These are phyloP conservation scores for Platyrinchus mystaceus DNA, from an alignment of 2,797 vertebrate genomes.

Conservation along the genomic window DNA sequence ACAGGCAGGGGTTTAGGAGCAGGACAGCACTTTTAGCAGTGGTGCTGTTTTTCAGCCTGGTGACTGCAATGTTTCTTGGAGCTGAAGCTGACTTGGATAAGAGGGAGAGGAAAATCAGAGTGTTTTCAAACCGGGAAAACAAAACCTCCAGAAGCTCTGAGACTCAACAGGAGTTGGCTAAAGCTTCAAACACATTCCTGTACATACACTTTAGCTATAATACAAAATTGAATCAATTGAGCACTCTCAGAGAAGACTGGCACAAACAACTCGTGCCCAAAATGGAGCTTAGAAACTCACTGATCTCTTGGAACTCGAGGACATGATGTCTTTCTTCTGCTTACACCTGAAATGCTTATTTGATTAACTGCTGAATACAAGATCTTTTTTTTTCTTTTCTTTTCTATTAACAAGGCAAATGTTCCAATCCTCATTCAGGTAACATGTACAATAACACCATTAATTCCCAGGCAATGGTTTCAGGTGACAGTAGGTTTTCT, in stretches of 20 bases:
- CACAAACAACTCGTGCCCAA: not conserved
- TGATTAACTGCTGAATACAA: not conserved
- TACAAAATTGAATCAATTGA: not conserved
- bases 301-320: not conserved
- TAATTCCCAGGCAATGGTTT: conserved; percentile 28
- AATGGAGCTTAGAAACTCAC: not conserved
- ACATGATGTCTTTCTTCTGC: not conserved
- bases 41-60: not conserved
- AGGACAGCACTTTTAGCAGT: not conserved
- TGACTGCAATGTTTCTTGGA: not conserved
- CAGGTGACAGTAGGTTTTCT: conserved; percentile 15
- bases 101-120: not conserved
- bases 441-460: not conserved
- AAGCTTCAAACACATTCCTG: not conserved
- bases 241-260: not conserved
- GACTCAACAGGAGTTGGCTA: not conserved
- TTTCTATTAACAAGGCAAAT: conserved; percentile 13
- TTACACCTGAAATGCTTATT: not conserved
- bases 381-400: not conserved
- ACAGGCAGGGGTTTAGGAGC: not conserved
- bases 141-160: not conserved
- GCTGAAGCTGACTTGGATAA: not conserved
- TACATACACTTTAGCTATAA: not conserved
- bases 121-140: not conserved
- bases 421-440: conserved; percentile 16